Evolutionary conservation across 2,888 invertebrate species (phyloP).

Genomic region (Colostygia pectinataria): DNA sequence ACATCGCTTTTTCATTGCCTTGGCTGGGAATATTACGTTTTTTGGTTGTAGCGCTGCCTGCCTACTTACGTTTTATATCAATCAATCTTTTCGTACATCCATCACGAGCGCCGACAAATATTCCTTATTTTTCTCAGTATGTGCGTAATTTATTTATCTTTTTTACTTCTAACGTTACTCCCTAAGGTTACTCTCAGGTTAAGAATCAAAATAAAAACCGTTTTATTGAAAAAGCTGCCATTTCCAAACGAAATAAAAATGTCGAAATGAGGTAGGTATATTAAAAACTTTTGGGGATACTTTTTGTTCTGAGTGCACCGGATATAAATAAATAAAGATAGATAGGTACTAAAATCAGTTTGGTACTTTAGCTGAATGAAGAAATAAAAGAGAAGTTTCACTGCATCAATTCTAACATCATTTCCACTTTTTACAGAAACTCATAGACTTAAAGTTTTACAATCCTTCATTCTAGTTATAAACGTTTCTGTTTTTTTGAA

Average conservation of each 20-base stretch:
- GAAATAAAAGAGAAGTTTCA: conserved; percentile 5
- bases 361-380: not conserved
- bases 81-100: conserved; percentile 38
- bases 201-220: too few relatives aligned
- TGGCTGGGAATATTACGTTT: conserved; percentile 20
- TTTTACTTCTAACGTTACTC: conserved; percentile 10
- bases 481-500: too few relatives aligned
- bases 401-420: not conserved
- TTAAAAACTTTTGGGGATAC: too few relatives aligned
- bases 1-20: conserved; percentile 11
- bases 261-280: too few relatives aligned
- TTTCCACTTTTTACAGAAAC: conserved; percentile 3
- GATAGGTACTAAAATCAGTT: conserved; percentile 1
- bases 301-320: too few relatives aligned
- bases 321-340: too few relatives aligned
- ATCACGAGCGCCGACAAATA: conserved; percentile 33
- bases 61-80: conserved; percentile 30
- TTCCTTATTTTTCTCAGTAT: conserved; percentile 18
- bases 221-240: too few relatives aligned
- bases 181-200: too few relatives aligned
- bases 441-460: conserved; percentile 5
- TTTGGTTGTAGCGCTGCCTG: conserved; percentile 19
- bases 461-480: too few relatives aligned
- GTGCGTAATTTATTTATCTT: too few relatives aligned
- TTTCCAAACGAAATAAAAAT: too few relatives aligned